Evolutionary conservation across 1,140 invertebrate genomes (phyloP).

Genomic region (Orius insidiosus): DNA sequence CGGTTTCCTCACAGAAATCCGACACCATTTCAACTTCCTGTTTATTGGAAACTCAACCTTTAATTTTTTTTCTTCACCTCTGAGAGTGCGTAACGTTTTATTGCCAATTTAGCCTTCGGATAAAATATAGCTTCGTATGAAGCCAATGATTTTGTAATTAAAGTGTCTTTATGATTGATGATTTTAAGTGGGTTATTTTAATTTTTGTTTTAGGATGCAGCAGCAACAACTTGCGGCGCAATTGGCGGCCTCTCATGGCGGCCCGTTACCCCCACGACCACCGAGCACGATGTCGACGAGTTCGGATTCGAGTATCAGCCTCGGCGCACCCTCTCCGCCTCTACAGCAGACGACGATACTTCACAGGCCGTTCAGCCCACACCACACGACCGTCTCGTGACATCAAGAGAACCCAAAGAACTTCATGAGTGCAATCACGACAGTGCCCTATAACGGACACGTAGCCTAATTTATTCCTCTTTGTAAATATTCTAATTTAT

Average conservation of each 20-base stretch:
- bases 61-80: too few relatives aligned
- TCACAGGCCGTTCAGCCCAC: slow-evolving; percentile 1
- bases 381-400: slow-evolving; percentile 6
- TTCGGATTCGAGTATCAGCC: slow-evolving; percentile 22
- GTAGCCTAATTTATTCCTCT: slow-evolving; percentile 9
- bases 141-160: too few relatives aligned
- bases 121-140: too few relatives aligned
- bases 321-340: slow-evolving; percentile 23
- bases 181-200: not conserved
- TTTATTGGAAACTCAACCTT: too few relatives aligned
- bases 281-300: slow-evolving; percentile 20
- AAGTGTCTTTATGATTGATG: too few relatives aligned
- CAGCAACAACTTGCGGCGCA: slow-evolving; percentile 23
- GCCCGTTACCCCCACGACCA: slow-evolving; percentile 17
- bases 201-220: slow-evolving; percentile 21
- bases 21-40: too few relatives aligned
- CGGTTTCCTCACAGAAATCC: too few relatives aligned
- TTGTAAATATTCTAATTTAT: slow-evolving; percentile 4
- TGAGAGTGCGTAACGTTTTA: too few relatives aligned
- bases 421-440: slow-evolving; percentile 9
- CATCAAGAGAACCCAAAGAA: slow-evolving; percentile 1
- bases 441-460: slow-evolving; percentile 8
- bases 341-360: slow-evolving; percentile 15
- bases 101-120: too few relatives aligned
- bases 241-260: slow-evolving; percentile 20